Conservation (phyloP, 1,140 invertebrate species). For the Macrocentrus cingulum region DNA sequence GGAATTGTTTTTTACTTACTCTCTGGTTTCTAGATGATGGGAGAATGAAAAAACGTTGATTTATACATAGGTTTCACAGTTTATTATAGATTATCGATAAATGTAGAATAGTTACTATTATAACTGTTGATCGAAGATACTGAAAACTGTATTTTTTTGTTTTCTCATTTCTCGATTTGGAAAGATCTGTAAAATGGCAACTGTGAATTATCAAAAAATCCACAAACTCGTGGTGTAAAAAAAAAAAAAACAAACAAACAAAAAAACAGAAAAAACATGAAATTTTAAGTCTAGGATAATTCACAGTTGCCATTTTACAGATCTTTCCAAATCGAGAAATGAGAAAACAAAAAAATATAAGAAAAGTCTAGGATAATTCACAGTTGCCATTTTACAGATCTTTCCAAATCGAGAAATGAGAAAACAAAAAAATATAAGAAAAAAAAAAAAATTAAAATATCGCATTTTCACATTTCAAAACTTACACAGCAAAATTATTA, state of each 20-base stretch:
- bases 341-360: not conserved
- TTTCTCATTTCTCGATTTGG: slow-evolving; percentile 39
- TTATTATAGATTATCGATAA: slow-evolving; percentile 62
- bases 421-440: not conserved
- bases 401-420: not conserved
- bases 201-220: slow-evolving; percentile 29
- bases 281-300: slow-evolving; percentile 24
- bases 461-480: no score
- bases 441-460: no score
- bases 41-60: not conserved
- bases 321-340: not conserved
- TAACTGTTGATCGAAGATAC: slow-evolving; percentile 58
- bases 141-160: slow-evolving; percentile 47
- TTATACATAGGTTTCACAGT: slow-evolving; percentile 58
- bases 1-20: no score
- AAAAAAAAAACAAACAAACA: not conserved
- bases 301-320: slow-evolving; percentile 18
- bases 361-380: slow-evolving; percentile 24
- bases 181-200: not conserved
- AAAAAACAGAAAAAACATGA: slow-evolving; percentile 13
- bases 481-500: slow-evolving; percentile 26
- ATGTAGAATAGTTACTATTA: slow-evolving; percentile 61
- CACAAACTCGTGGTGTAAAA: not conserved
- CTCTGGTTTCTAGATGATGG: not conserved
- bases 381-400: slow-evolving; percentile 9